Base-by-base conservation (phyloP, 2,797 vertebrate genomes). In the Vespertilio murinus region DNA sequence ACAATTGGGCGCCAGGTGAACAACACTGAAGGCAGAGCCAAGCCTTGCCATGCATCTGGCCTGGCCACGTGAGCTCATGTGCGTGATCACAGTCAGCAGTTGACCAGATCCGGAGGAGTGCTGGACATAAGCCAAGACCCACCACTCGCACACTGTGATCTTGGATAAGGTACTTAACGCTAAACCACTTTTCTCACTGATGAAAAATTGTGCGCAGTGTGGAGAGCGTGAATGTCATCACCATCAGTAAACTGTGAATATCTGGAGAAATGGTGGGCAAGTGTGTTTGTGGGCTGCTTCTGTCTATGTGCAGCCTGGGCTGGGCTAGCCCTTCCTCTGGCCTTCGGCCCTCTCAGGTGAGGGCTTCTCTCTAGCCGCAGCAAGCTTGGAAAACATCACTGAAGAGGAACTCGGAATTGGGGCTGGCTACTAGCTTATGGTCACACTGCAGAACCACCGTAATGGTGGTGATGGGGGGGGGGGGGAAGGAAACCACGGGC, bases 231-330 rank as follows among this genome's bases (percentile, higher is more conserved):
- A 25, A 23, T 20, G 5, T 12, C 10, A 6, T 20, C 2, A 0
- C 56, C 14, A 8, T 54, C 49, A 8, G 5, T 49, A 80, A 42
- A 17, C 38, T 12, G 4, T 0, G 7, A 38, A 22, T 30, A 52
- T 75, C 35, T 61, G 56, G 90, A 61, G 67, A 23, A 23, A 42
- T 1, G 25, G 2, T 30, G 35, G 70, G 23, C 12, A 8, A 8
- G 14, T 20, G 33, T 47, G 11, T 56, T 28, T 14, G 23, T 40
- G 49, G 11, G 3, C 2, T 4, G 3, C 7, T 54, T 38, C 42
- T 64, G 45, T 56, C 49, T 18, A 4, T 3, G 3, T 14, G 22
- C 28, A 12, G 16, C 49, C 1, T 0, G 0, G 4, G 1, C 25
- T 13, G 54, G 71, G 47, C 25, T 22, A 25, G 17, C 3, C 1